Evolutionary conservation across 2,888 invertebrate species (phyloP).

Genomic region (Dascillus cervinus): DNA sequence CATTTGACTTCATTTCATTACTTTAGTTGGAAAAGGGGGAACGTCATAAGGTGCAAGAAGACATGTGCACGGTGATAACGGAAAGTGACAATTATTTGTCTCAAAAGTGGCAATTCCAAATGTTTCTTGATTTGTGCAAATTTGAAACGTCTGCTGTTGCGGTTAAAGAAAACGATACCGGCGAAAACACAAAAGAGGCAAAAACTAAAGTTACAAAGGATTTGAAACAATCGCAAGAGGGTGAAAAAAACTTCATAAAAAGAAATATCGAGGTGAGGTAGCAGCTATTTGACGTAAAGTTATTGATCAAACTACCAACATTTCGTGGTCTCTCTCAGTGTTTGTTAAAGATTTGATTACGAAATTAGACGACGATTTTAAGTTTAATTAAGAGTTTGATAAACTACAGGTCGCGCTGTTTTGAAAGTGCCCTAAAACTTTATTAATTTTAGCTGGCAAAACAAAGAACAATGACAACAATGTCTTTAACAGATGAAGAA

Average conservation of each 20-base stretch:
- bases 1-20: background rate
- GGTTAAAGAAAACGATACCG: no score
- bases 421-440: no score
- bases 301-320: conserved; percentile 17
- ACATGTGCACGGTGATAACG: conserved; percentile 6
- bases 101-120: conserved; percentile 5
- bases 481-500: conserved; percentile 22
- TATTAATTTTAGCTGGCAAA: conserved; percentile 17
- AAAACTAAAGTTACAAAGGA: background rate
- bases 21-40: conserved; percentile 5
- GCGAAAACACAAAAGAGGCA: background rate
- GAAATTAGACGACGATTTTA: no score
- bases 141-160: conserved; percentile 6
- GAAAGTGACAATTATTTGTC: background rate
- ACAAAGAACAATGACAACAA: conserved; percentile 11
- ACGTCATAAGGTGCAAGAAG: conserved; percentile 5
- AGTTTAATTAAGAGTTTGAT: no score
- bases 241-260: conserved; percentile 15
- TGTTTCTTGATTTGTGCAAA: conserved; percentile 8
- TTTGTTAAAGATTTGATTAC: no score
- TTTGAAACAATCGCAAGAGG: conserved; percentile 4
- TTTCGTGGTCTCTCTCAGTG: background rate
- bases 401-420: no score
- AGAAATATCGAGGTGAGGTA: conserved; percentile 20
- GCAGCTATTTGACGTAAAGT: background rate